Conservation (phyloP, 2,888 invertebrate genomes). For the Volucella inflata region DNA sequence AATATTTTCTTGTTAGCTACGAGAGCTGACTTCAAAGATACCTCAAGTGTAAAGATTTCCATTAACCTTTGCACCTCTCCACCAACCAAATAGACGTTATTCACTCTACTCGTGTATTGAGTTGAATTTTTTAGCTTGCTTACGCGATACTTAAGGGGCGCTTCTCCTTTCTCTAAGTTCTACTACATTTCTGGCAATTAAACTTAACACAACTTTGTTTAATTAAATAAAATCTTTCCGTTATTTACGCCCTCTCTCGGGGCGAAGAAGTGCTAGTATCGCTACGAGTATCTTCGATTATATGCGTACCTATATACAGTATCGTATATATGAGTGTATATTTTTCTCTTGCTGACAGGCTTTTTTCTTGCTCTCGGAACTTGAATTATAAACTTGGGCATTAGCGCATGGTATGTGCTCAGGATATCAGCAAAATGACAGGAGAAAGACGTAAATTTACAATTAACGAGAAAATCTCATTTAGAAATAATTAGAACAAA, state of each 20-base stretch:
- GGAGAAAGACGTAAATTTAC: constrained; percentile 48
- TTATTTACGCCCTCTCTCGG: constrained; percentile 61
- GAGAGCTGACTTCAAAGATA: constrained; percentile 54
- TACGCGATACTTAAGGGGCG: constrained; percentile 11
- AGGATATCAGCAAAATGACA: constrained; percentile 25
- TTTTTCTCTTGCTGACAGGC: not conserved
- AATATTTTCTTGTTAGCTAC: constrained; percentile 27
- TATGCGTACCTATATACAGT: not conserved
- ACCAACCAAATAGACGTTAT: not conserved
- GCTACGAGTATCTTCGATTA: constrained; percentile 29
- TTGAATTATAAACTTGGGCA: not conserved
- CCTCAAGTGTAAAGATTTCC: constrained; percentile 62
- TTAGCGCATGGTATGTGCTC: constrained; percentile 26
- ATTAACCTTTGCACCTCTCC: constrained; percentile 58
- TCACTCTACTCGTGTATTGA: not conserved
- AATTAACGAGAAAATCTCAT: constrained; percentile 75
- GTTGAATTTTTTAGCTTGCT: constrained; percentile 7
- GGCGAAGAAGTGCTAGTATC: constrained; percentile 23
- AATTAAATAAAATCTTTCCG: constrained; percentile 74
- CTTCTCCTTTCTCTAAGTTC: constrained; percentile 25
- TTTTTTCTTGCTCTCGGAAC: not conserved
- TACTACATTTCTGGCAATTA: constrained; percentile 75
- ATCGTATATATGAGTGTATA: constrained; percentile 10
- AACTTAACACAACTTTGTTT: constrained; percentile 74
- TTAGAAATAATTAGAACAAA: constrained; percentile 74